Evolutionary conservation across 2,888 invertebrate genomes (phyloP).

Genomic region (Cosmorhoe ocellata): DNA sequence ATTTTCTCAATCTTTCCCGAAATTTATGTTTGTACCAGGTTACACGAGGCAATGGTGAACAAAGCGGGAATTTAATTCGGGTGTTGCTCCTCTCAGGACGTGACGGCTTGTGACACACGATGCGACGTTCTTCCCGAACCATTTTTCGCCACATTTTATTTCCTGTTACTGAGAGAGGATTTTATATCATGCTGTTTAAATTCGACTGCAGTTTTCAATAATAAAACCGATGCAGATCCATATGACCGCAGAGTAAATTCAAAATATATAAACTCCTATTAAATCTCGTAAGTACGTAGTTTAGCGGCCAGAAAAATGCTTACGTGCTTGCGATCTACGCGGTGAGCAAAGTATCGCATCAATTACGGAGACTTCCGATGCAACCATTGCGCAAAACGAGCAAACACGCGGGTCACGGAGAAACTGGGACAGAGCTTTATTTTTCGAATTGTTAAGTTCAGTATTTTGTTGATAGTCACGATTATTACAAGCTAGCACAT

Average conservation of each 20-base stretch:
- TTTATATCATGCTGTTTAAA: slow-evolving; percentile 50
- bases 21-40: slow-evolving; percentile 48
- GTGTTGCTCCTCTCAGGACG: slow-evolving; percentile 59
- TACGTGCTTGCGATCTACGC: slow-evolving; percentile 19
- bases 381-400: slow-evolving; percentile 27
- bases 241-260: slow-evolving; percentile 3
- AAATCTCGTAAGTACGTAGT: slow-evolving; percentile 2
- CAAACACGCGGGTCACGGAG: slow-evolving; percentile 15
- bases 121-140: slow-evolving; percentile 52
- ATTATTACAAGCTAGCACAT: slow-evolving; percentile 18
- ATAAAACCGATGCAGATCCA: slow-evolving; percentile 12
- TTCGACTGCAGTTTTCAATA: slow-evolving; percentile 33
- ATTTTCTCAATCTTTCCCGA: slow-evolving; percentile 50
- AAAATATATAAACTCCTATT: slow-evolving; percentile 6
- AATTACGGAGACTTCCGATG: slow-evolving; percentile 24
- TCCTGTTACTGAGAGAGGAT: slow-evolving; percentile 45
- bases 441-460: slow-evolving; percentile 8
- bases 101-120: slow-evolving; percentile 69
- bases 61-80: slow-evolving; percentile 76
- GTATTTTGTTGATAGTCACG: slow-evolving; percentile 19
- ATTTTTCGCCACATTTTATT: slow-evolving; percentile 62
- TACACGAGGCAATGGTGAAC: slow-evolving; percentile 46
- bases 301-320: slow-evolving; percentile 11
- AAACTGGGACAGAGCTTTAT: slow-evolving; percentile 8
- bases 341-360: slow-evolving; percentile 21